A percentile compares a stretch with the other conserved stretches of the same genome.
These are phyloP conservation scores for Trimorus sp. DNA, from an alignment of 2,888 invertebrate genomes.

Conservation along the genomic window DNA sequence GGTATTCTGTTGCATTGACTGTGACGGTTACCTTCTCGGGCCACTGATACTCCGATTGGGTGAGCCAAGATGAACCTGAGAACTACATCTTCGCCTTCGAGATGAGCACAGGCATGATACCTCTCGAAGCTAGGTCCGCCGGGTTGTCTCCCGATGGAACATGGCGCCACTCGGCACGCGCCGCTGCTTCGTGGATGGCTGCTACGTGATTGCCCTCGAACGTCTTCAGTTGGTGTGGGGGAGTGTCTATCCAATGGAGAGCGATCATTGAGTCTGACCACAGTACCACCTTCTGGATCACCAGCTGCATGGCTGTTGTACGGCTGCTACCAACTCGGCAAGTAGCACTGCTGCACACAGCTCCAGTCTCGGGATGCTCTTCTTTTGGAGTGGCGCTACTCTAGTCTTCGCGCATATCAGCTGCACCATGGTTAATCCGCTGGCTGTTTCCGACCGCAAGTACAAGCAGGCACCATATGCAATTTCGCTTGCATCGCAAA, in stretches of 20 bases:
- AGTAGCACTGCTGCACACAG: background rate
- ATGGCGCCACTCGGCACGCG: background rate
- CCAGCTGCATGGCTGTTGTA: background rate
- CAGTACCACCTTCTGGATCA: background rate
- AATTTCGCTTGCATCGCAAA: background rate
- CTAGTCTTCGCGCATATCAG: background rate
- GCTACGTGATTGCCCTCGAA: constrained; percentile 1
- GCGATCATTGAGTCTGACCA: constrained; percentile 8
- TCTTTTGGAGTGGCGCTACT: constrained; percentile 5
- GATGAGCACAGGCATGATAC: background rate
- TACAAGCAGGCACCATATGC: constrained; percentile 16
- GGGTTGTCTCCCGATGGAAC: background rate
- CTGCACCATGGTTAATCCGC: too few relatives aligned
- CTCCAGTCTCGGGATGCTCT: constrained; percentile 7
- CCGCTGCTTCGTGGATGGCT: background rate
- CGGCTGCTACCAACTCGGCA: background rate
- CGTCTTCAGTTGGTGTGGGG: background rate
- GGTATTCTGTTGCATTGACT: background rate
- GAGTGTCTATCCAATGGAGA: background rate
- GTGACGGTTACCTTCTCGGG: background rate
- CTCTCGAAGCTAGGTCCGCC: too few relatives aligned
- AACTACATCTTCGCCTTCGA: constrained; percentile 9
- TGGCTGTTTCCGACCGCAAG: background rate
- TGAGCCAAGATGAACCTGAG: background rate
- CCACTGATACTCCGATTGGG: background rate